A percentile compares a stretch with the other conserved stretches of the same genome.
phyloP scores from a whole-genome alignment of 2,797 vertebrate species.

The Onychomys leucogaster region DNA sequence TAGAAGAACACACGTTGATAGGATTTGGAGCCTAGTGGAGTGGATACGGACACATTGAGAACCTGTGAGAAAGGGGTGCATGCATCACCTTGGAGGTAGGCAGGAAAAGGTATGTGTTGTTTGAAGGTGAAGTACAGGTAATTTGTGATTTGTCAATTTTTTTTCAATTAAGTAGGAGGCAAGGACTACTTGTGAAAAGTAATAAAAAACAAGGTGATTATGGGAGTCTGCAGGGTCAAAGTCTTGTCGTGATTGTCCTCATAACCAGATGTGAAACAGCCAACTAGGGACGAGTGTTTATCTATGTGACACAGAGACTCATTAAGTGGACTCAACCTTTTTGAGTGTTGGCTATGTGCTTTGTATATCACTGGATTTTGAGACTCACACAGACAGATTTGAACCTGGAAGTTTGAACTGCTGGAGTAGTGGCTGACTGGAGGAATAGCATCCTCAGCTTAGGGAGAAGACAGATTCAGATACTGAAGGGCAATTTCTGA shows the following conservation, averaged over 20 bases:
- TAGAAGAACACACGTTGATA: background rate
- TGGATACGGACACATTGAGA: background rate
- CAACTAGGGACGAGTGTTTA: background rate
- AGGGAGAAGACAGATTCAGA: background rate
- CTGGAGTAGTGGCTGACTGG: background rate
- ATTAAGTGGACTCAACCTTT: background rate
- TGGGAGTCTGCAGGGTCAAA: background rate
- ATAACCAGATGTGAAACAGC: background rate
- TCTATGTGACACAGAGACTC: background rate
- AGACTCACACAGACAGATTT: background rate
- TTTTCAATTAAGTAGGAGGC: background rate
- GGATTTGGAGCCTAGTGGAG: background rate
- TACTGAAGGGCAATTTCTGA: background rate
- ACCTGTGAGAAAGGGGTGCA: background rate
- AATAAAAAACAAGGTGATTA: background rate
- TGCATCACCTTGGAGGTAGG: background rate
- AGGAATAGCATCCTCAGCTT: background rate
- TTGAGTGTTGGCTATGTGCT: background rate
- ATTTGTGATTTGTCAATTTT: slow-evolving; percentile 41
- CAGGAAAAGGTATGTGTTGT: background rate
- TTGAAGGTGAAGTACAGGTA: background rate
- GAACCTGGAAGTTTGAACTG: background rate
- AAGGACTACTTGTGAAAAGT: background rate
- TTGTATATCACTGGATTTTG: background rate
- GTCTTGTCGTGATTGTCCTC: background rate